Conservation (phyloP, 2,113 vertebrate species). For the Typhlomys cinereus region DNA sequence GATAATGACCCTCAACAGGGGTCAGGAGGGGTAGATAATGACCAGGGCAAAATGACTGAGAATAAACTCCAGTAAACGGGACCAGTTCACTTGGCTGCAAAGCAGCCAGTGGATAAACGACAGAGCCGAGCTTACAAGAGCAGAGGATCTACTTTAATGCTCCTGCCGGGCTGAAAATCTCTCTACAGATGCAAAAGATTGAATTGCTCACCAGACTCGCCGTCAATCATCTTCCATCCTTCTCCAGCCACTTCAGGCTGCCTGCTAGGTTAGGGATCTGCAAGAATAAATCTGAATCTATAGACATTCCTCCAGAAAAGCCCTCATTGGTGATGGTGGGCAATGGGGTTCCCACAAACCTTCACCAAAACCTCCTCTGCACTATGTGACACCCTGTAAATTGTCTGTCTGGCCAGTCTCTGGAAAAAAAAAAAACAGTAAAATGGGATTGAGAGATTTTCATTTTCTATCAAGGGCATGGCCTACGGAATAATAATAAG, state of each 20-base stretch:
- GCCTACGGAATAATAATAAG: constrained; percentile 28
- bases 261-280: background rate
- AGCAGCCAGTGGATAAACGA: background rate
- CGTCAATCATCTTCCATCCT: constrained; percentile 36
- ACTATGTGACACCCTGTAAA: rapidly evolving
- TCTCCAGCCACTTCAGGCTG: background rate
- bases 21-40: background rate
- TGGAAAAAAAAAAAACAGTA: background rate
- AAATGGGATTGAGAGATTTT: background rate
- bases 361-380: rapidly evolving
- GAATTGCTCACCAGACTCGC: background rate
- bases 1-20: background rate
- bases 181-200: constrained; percentile 47
- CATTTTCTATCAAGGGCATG: constrained; percentile 4
- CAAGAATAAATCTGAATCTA: background rate
- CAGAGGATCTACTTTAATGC: background rate
- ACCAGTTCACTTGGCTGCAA: background rate
- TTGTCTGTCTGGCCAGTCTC: background rate
- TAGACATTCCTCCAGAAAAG: background rate
- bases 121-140: background rate
- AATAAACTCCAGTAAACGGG: background rate
- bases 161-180: constrained; percentile 7
- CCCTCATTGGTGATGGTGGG: background rate
- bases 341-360: background rate
- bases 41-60: background rate